Evolutionary conservation across 92 coral and sea anemone species (phyloP).

Genomic region (Epizoanthus illoricatus): DNA sequence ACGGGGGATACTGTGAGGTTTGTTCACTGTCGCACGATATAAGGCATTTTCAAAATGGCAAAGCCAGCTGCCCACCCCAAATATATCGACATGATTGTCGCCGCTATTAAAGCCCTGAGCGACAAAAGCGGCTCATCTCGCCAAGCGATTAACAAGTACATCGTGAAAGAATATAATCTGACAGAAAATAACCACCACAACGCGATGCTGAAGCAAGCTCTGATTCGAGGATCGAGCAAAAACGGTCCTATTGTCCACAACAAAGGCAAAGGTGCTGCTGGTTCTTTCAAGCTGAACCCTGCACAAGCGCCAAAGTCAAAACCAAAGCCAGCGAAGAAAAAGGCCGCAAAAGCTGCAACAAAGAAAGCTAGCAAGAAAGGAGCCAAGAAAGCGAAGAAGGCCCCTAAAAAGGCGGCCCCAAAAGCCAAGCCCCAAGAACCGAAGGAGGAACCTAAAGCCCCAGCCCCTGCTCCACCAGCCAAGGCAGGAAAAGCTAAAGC

Average conservation of each 20-base stretch:
- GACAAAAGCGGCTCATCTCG: slow-evolving; percentile 84
- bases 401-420: slow-evolving; percentile 24
- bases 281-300: slow-evolving; percentile 76
- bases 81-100: slow-evolving; percentile 70
- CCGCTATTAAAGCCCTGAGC: slow-evolving; percentile 64
- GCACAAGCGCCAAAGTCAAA: slow-evolving; percentile 45
- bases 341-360: slow-evolving; percentile 45
- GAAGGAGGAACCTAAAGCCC: slow-evolving; percentile 14
- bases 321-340: slow-evolving; percentile 41
- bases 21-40: background rate
- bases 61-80: slow-evolving; percentile 66
- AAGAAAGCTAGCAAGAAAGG: slow-evolving; percentile 47
- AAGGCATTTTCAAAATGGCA: slow-evolving; percentile 23
- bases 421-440: slow-evolving; percentile 27
- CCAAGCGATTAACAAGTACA: slow-evolving; percentile 81
- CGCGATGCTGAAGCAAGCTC: slow-evolving; percentile 78
- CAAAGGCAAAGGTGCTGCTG: slow-evolving; percentile 88
- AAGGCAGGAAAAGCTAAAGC: slow-evolving; percentile 40
- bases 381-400: slow-evolving; percentile 17
- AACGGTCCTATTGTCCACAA: slow-evolving; percentile 75
- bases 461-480: slow-evolving; percentile 32
- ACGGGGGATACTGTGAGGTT: slow-evolving; percentile 15
- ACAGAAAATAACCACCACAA: slow-evolving; percentile 76
- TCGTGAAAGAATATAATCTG: slow-evolving; percentile 71
- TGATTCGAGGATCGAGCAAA: slow-evolving; percentile 66